Percentiles rank a stretch among this genome's conserved stretches.
Conservation (phyloP, 2,797 vertebrate species). For the Enteromius afrohamiltoni region DNA sequence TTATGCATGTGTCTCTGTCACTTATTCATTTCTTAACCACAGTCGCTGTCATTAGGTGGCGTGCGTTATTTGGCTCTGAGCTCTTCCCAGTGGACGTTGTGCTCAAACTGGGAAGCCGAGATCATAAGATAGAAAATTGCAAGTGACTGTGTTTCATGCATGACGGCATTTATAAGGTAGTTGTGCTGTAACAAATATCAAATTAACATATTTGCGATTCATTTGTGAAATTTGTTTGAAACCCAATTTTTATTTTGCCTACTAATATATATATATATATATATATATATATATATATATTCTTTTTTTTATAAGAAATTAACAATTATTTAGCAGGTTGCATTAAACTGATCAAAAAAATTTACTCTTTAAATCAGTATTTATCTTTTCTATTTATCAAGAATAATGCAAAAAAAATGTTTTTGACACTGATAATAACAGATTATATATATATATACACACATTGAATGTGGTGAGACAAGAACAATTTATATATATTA, state of each 20-base stretch:
- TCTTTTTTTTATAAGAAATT: not conserved
- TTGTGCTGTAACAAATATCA: slow-evolving; percentile 11
- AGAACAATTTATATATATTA: not conserved
- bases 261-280: not conserved
- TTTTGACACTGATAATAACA: not conserved
- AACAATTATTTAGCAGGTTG: not conserved
- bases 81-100: slow-evolving; percentile 34
- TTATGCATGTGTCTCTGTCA: slow-evolving; percentile 71
- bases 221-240: not conserved
- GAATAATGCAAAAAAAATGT: not conserved
- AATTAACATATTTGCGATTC: slow-evolving; percentile 25
- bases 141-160: slow-evolving; percentile 7
- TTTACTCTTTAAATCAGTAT: not conserved
- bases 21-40: slow-evolving; percentile 62
- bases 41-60: slow-evolving; percentile 61
- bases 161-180: slow-evolving; percentile 7
- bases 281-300: not conserved
- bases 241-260: not conserved
- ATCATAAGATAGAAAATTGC: slow-evolving; percentile 29
- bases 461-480: too few species aligned
- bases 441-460: not conserved
- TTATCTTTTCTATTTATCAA: not conserved
- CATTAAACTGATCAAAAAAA: not conserved
- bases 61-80: slow-evolving; percentile 51
- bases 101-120: slow-evolving; percentile 38